Evolutionary conservation across 2,113 vertebrate genomes (phyloP).

Genomic region (Dipodomys merriami): DNA sequence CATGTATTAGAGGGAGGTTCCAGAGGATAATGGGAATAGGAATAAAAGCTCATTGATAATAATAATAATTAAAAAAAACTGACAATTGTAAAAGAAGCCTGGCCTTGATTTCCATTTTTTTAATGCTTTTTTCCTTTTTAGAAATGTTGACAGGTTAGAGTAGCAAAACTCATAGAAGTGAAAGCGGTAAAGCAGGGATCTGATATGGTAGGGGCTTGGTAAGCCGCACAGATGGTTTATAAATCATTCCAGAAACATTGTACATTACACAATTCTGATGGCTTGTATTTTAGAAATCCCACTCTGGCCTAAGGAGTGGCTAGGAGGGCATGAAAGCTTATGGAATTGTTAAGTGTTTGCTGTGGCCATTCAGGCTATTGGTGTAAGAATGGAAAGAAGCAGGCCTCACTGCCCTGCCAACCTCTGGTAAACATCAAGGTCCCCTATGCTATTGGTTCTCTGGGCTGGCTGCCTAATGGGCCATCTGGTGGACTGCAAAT

Average conservation of each 20-base stretch:
- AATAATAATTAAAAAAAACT: too few relatives aligned
- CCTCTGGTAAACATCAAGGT: constrained; percentile 22
- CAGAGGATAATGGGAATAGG: rapidly evolving
- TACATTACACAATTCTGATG: not conserved
- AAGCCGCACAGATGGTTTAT: not conserved
- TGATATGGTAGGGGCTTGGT: not conserved
- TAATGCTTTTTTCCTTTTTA: not conserved
- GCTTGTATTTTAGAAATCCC: not conserved
- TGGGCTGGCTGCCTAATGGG: not conserved
- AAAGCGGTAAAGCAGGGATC: not conserved
- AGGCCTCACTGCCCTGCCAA: not conserved
- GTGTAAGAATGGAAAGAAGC: constrained; percentile 2
- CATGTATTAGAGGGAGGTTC: not conserved
- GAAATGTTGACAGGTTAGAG: not conserved
- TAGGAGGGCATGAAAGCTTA: not conserved
- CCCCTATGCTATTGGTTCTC: not conserved
- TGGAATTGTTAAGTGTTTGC: not conserved
- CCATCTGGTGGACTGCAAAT: constrained; percentile 48
- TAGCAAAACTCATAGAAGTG: not conserved
- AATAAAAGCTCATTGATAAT: not conserved
- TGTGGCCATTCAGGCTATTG: not conserved
- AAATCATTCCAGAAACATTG: not conserved
- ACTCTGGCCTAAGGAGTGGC: not conserved
- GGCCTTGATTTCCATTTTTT: not conserved
- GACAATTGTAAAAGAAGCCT: not conserved